Evolutionary conservation across 1,140 invertebrate species (phyloP).

Genomic region (Tachypleus tridentatus): DNA sequence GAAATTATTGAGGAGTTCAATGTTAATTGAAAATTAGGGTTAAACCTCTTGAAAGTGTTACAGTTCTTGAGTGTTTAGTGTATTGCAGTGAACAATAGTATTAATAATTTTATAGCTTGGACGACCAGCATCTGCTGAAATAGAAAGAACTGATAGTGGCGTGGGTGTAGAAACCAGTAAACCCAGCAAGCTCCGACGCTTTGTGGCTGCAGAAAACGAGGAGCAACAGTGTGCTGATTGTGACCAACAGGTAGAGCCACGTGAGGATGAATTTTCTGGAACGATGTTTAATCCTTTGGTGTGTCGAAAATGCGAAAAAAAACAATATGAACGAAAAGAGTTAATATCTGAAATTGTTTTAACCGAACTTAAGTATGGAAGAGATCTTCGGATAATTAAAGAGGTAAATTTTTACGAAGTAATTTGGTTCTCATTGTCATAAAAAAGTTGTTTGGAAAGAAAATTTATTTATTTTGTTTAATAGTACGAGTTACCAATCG

Average conservation of each 20-base stretch:
- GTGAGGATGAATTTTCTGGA: conserved; percentile 17
- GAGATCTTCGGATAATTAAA: conserved; percentile 15
- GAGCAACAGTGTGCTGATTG: conserved; percentile 53
- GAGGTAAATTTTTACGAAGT: conserved; percentile 37
- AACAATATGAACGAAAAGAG: conserved; percentile 76
- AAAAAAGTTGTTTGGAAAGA: too few relatives aligned
- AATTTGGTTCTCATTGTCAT: too few relatives aligned
- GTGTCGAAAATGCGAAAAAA: conserved; percentile 75
- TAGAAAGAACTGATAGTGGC: conserved; percentile 83
- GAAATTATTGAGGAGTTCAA: too few relatives aligned
- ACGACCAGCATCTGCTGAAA: conserved; percentile 33
- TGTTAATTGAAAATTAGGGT: too few relatives aligned
- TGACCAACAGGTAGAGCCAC: conserved; percentile 49
- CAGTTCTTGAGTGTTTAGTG: too few relatives aligned
- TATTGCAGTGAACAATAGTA: too few relatives aligned
- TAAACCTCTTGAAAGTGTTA: too few relatives aligned
- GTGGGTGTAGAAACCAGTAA: conserved; percentile 85
- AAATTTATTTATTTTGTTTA: too few relatives aligned
- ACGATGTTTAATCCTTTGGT: conserved; percentile 34
- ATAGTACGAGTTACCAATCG: too few relatives aligned
- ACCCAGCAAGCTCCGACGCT: conserved; percentile 37
- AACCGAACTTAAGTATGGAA: conserved; percentile 60
- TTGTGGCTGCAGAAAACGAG: conserved; percentile 14
- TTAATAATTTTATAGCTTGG: too few relatives aligned
- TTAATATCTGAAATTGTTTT: conserved; percentile 92